These are phyloP conservation scores for Meiosimyza decipiens DNA, from an alignment of 2,888 invertebrate genomes.

Conservation along the genomic window DNA sequence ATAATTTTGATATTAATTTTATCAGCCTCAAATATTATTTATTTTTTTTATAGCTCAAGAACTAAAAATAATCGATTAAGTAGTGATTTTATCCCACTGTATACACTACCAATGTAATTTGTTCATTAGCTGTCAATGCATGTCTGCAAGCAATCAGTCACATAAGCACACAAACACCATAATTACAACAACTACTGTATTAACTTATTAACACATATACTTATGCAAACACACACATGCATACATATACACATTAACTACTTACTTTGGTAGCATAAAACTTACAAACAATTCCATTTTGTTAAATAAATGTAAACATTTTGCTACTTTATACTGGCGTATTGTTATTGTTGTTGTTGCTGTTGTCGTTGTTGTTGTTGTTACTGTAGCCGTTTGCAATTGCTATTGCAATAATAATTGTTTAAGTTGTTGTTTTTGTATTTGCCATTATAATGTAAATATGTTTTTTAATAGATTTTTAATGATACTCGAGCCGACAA, in stretches of 20 bases:
- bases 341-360: slow-evolving; percentile 26
- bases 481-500: slow-evolving; percentile 44
- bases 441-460: slow-evolving; percentile 5
- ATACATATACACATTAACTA: background rate
- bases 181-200: slow-evolving; percentile 1
- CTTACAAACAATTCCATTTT: background rate
- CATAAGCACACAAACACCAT: background rate
- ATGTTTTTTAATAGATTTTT: slow-evolving; percentile 27
- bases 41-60: no score
- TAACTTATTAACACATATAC: background rate
- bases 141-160: slow-evolving; percentile 4
- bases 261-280: slow-evolving; percentile 8
- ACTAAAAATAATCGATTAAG: no score
- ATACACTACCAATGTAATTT: no score
- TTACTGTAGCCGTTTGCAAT: background rate
- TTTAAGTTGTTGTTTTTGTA: slow-evolving; percentile 11
- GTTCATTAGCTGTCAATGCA: background rate
- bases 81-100: no score
- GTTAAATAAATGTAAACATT: slow-evolving; percentile 27
- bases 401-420: slow-evolving; percentile 16
- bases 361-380: slow-evolving; percentile 25
- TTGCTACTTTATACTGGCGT: slow-evolving; percentile 18
- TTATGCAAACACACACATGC: background rate
- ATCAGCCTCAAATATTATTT: no score
- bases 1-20: no score